Base-by-base conservation (phyloP, 2,797 vertebrate species). In the Melanogrammus aeglefinus region DNA sequence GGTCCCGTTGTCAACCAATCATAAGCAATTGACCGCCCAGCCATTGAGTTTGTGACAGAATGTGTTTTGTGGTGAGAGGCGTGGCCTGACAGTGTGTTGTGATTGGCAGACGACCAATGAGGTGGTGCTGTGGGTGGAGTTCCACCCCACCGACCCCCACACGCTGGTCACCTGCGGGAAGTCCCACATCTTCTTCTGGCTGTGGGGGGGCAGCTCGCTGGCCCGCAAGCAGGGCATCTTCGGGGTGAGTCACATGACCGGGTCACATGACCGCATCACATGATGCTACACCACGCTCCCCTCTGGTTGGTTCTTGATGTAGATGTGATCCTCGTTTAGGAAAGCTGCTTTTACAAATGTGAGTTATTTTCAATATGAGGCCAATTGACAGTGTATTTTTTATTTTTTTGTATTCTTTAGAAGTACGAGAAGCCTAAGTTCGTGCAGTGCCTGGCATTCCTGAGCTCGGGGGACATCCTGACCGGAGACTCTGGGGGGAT, bases 171-270 rank as follows among this genome's bases (percentile, higher is more conserved):
- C 98, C 12, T 98, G 96, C 82, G 98, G 98, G 21, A 99, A 99
- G 93, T 98, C 97, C 73, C 98, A 99, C 92, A 97, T 99, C 88
- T 99, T 99, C 93, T 99, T 99, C 94, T 99, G 98, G 98, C 97
- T 96, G 75, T 99, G 97, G 97, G 95, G 82, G 13, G 96, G 97
- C 74, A 96, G 92, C 89, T 96, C 96, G 0, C 93, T 99, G 87
- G 95, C 96, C 76, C 96, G 96, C 75, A 99, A 99, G 91, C 97
- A 99, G 86, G 98, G 97, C 76, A 97, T 99, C 87, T 99, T 99
- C 90, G 98, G 97, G 94, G 98, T 99, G 93, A 95, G 33, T 2
- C 1, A 36, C 16, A 16, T 57, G 44, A 47, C 44, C 13, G 4
- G 18, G 47, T 21, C 16, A 57, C 18, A 18, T 51, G 47, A 18